Evolutionary conservation across 2,888 invertebrate species (phyloP), one percentile per base, ranked within the genome.

Genomic region (Leptodirus hochenwartii): DNA sequence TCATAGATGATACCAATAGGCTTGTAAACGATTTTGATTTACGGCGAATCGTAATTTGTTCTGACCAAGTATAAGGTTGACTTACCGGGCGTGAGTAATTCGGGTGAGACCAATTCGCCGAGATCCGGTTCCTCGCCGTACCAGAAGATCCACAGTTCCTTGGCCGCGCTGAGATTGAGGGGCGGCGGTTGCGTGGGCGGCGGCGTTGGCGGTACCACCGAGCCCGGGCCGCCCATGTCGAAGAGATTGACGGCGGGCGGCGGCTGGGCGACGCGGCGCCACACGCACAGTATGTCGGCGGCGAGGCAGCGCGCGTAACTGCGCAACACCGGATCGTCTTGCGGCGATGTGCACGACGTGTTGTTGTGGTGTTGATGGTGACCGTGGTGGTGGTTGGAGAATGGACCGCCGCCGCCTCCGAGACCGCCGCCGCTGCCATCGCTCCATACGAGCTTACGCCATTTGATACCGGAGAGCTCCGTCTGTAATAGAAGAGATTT

Each of bases 61-160:
- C 20, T 20, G 9, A 20, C 6, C 20, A 20, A 8, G 6, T 20
- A 20, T 20, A 9, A 20, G 8, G 20, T 20, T 20, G 8, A 20
- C 9, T 20, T 60, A 91, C 91, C 88, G 54, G 74, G 70, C 40
- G 69, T 67, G 50, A 82, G 74, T 41, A 91, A 70, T 53, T 90
- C 87, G 9, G 78, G 74, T 35, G 81, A 75, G 44, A 88, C 78
- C 47, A 88, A 65, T 36, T 78, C 77, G 47, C 69, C 71, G 39
- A 90, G 69, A 59, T 88, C 85, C 33, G 90, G 90, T 58, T 90
- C 88, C 56, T 93, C 91, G 50, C 93, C 93, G 62, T 96, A 98
- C 96, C 96, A 98, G 66, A 98, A 99, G 57, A 98, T 84, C 96
- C 96, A 98, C 37, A 99, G 70, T 59, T 98, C 96, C 64, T 95